Evolutionary conservation across 2,888 invertebrate genomes (phyloP).

Genomic region (Euzetes globulus): DNA sequence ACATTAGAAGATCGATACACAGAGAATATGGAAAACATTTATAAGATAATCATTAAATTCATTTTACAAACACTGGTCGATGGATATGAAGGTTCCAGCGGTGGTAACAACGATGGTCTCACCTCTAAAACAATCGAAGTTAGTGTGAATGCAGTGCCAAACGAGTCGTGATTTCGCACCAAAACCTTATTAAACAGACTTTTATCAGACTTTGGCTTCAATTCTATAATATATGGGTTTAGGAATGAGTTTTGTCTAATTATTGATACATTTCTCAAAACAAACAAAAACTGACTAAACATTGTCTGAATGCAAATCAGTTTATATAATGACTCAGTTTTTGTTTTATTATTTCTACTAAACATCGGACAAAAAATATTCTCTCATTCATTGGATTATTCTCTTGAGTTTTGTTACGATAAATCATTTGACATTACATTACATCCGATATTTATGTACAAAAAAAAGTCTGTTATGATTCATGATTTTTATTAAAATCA

Average conservation of each 20-base stretch:
- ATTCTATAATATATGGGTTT: no score
- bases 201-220: no score
- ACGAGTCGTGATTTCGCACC: slow-evolving; percentile 3
- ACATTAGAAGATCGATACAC: slow-evolving; percentile 81
- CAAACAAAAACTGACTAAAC: no score
- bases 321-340: no score
- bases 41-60: slow-evolving; percentile 76
- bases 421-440: background rate
- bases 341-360: no score
- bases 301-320: no score
- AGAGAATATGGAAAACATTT: slow-evolving; percentile 78
- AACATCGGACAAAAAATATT: no score
- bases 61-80: slow-evolving; percentile 73
- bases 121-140: slow-evolving; percentile 8
- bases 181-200: background rate
- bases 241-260: no score
- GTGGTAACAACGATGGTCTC: background rate
- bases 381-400: background rate
- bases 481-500: background rate
- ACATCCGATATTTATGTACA: background rate
- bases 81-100: slow-evolving; percentile 57
- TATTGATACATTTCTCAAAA: no score
- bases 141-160: slow-evolving; percentile 12
- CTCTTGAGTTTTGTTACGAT: background rate
- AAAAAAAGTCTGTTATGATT: background rate